Evolutionary conservation across 23 tunicate species (phyloP).

Genomic region (Halocynthia roretzi): DNA sequence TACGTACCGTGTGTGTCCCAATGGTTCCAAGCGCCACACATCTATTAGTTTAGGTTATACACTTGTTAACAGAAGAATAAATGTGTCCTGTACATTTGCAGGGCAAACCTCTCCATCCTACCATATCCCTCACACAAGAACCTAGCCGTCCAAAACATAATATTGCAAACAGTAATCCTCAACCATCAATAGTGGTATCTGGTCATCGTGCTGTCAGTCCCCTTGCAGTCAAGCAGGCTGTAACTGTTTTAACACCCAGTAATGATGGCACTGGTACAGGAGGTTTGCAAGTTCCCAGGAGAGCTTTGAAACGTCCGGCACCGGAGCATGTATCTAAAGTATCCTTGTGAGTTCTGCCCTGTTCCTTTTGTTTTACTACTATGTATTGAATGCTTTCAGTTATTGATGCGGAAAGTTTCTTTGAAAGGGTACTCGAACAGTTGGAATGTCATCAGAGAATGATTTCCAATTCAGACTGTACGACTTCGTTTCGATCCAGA

Average conservation of each 20-base stretch:
- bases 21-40: too few relatives aligned
- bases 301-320: conserved; percentile 29
- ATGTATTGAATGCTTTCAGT: too few relatives aligned
- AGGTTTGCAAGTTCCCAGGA: neutral
- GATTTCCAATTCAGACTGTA: conserved; percentile 26
- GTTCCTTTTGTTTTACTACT: neutral
- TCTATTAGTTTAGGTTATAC: too few relatives aligned
- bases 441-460: conserved; percentile 52
- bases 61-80: too few relatives aligned
- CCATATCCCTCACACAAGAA: conserved; percentile 22
- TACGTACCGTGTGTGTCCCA: too few relatives aligned
- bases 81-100: neutral
- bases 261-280: conserved; percentile 16
- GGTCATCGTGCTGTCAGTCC: neutral
- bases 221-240: neutral
- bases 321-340: conserved; percentile 1
- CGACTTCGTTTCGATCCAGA: conserved; percentile 28
- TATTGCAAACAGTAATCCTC: neutral
- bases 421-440: conserved; percentile 50
- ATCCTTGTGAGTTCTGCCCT: conserved; percentile 4
- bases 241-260: neutral
- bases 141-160: neutral
- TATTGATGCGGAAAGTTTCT: too few relatives aligned
- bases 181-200: neutral
- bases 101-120: conserved; percentile 15